Percentiles rank a stretch among this genome's conserved stretches.
Conservation (phyloP, 1,140 invertebrate species). For the Sogatella furcifera region DNA sequence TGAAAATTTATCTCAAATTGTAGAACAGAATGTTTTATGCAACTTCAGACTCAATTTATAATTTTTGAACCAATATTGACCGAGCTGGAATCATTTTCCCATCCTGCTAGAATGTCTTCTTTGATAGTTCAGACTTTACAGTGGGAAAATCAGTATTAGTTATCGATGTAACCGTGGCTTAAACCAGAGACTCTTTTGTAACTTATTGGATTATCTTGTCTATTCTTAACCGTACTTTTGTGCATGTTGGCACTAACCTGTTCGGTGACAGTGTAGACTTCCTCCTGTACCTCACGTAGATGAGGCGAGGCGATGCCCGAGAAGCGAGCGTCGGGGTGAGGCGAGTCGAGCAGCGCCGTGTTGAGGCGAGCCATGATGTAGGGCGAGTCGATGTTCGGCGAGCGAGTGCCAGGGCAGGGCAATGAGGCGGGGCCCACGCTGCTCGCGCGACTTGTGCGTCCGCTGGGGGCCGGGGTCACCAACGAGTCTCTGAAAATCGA, state of each 20-base stretch:
- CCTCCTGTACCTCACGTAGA: constrained; percentile 16
- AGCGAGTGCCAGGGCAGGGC: background rate
- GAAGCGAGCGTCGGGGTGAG: background rate
- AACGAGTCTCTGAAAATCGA: background rate
- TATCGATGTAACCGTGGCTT: too few relatives aligned
- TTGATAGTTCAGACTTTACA: too few relatives aligned
- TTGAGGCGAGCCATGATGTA: constrained; percentile 11
- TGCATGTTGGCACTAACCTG: constrained; percentile 9
- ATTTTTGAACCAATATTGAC: too few relatives aligned
- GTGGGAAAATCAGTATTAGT: too few relatives aligned
- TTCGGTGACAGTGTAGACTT: constrained; percentile 12
- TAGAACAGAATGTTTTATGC: too few relatives aligned
- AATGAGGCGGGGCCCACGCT: constrained; percentile 9
- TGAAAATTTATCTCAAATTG: too few relatives aligned
- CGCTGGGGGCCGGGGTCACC: background rate
- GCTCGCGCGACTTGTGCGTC: constrained; percentile 5
- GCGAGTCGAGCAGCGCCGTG: constrained; percentile 15
- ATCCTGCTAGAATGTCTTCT: too few relatives aligned
- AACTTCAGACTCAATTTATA: too few relatives aligned
- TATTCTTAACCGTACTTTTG: background rate
- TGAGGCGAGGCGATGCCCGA: constrained; percentile 11
- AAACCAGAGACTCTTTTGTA: too few relatives aligned
- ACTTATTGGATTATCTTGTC: too few relatives aligned
- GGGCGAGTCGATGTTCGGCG: background rate
- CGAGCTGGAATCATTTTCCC: too few relatives aligned